Base-by-base conservation (phyloP, 2,888 invertebrate genomes). In the Dioctria rufipes region DNA sequence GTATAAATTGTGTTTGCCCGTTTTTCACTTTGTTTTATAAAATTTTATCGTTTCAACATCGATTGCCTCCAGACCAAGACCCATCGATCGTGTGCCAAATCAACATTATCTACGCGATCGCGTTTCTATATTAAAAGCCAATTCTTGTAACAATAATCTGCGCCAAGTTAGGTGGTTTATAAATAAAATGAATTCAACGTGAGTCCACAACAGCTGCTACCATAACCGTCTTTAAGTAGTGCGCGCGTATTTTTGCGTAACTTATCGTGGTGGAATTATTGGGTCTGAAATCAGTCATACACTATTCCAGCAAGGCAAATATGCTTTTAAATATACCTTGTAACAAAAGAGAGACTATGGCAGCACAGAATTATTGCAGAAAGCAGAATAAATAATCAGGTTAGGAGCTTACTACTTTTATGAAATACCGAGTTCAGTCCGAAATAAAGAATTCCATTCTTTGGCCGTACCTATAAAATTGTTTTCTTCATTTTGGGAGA, bases 231-330 rank as follows among this genome's bases (percentile, higher is more conserved):
- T 69, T 25, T 75, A 75, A 75, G 73, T 60, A 60, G 73, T 60
- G 37, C 73, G 73, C 73, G 73, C 73, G 73, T 75, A 75, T 75
- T 75, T 75, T 75, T 75, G 73, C 73, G 73, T 75, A 75, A 75
- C 60, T 60, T 75, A 25, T 60, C 73, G 73, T 75, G 25, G 25
- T 25, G 73, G 60, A 75, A 75, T 75, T 75, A 75, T 75, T 75
- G 73, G 42, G 60, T 40, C 58, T 60, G 73, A 75, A 75, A 75
- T 75, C 73, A 46, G 60, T 75, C 73, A 75, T 75, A 75, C 60
- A 42, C 60, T 25, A 25, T 25, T 25, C 25, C 25, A 25, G 25
- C 58, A 42, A 51, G 13, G 69, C 46, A 25, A n/a, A 43, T 75
- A 60, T 58, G 60, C 60, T 60, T 60, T 25, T 25, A 25, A 25